Evolutionary conservation across 2,113 vertebrate species (phyloP), one percentile per base, ranked within the genome.

Genomic region (Brachypteracias leptosomus): DNA sequence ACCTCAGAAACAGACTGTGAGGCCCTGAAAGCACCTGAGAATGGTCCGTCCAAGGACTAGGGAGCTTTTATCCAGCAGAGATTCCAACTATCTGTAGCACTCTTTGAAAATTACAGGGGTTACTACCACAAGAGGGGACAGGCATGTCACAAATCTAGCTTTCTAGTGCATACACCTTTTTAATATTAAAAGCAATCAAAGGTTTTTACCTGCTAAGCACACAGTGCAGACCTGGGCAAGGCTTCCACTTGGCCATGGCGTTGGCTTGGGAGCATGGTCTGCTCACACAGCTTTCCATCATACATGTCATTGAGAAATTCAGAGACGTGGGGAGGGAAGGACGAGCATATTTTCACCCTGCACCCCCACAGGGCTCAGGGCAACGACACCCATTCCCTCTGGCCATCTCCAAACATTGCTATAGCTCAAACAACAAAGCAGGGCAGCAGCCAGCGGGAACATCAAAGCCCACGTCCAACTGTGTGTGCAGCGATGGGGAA

Each of bases 281-380:
- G 2, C 17, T 47, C 38, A 29, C 3, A 2, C 1, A 8, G 16
- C 49, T 36, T 83, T 54, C 21, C 55, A 51, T 21, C 73, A 28
- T 20, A 36, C 9, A 19, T 1, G 31, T 2, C 40, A n/a, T 1
- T 0, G 0, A 49, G 47, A 61, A 52, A 57, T 16, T 52, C 6
- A 3, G 76, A 71, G 38, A 7, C 2, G 5, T 6, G 40, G 44
- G 36, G 61, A 62, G 13, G 10, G 36, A 66, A 62, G 13, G 10
- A 52, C 9, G 4, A 2, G 8, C 26, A 18, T 15, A n/a, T 31
- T 68, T 72, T 46, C 3, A 42, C 28, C 28, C 66, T 59, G 16
- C 6, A 29, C 11, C 12, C 40, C 35, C 3, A 0, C 44, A 26
- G 47, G 2, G 1, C 49, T 28, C 26, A 38, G 46, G 17, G 16